A percentile compares a stretch with the other conserved stretches of the same genome.
Evolutionary conservation across 2,113 vertebrate species (phyloP).

Genomic region (Salvelinus namaycush): DNA sequence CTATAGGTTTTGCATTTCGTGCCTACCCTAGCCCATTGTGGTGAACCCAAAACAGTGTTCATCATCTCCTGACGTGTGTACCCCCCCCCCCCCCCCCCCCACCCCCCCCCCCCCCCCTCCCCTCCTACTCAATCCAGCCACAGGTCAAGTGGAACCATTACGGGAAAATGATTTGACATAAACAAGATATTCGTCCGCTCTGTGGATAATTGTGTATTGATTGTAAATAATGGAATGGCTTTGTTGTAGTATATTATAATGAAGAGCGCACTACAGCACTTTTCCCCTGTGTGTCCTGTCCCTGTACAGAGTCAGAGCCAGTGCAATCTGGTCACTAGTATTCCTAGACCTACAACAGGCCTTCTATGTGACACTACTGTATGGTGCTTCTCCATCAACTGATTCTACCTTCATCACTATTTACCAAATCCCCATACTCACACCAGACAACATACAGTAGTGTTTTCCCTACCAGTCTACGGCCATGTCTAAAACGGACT

Average conservation of each 20-base stretch:
- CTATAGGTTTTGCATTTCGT: not conserved
- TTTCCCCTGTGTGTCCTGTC: not conserved
- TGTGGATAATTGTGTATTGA: constrained; percentile 73
- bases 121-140: constrained; percentile 12
- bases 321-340: not conserved
- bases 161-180: constrained; percentile 45
- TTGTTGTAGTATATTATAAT: constrained; percentile 40
- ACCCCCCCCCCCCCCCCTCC: not conserved
- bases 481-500: too few relatives aligned
- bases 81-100: constrained; percentile 1
- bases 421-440: too few relatives aligned
- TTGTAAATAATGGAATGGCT: constrained; percentile 68
- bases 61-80: constrained; percentile 6
- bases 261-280: constrained; percentile 28
- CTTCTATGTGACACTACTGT: not conserved
- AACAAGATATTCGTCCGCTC: constrained; percentile 60
- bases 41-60: not conserved
- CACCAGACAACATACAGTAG: too few relatives aligned
- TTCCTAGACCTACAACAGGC: not conserved
- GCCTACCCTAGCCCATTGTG: not conserved
- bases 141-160: constrained; percentile 51
- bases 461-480: too few relatives aligned
- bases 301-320: not conserved
- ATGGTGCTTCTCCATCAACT: too few relatives aligned
- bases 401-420: too few relatives aligned